Evolutionary conservation across 2,888 invertebrate genomes (phyloP).

Genomic region (Chaetogeoica ovagalla): DNA sequence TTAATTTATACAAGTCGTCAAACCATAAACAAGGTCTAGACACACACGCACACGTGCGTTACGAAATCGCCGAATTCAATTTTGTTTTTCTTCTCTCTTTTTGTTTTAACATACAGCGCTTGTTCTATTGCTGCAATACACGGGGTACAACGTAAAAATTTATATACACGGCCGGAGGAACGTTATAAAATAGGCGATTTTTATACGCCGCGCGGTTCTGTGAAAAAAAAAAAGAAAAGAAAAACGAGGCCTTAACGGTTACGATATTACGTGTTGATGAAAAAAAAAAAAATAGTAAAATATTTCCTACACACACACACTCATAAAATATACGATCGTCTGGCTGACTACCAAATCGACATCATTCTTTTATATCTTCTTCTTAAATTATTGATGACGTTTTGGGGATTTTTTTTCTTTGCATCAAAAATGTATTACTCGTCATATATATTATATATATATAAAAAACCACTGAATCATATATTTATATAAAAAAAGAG

Average conservation of each 20-base stretch:
- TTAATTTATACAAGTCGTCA: not conserved
- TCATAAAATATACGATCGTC: too few relatives aligned
- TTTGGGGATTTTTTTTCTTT: too few relatives aligned
- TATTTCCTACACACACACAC: too few relatives aligned
- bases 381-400: too few relatives aligned
- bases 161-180: not conserved
- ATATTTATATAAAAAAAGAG: too few relatives aligned
- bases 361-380: too few relatives aligned
- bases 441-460: too few relatives aligned
- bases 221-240: not conserved
- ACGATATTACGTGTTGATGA: not conserved
- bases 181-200: not conserved
- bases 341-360: too few relatives aligned
- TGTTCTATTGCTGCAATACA: too few relatives aligned
- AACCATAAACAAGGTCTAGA: conserved; percentile 4
- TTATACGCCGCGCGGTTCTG: not conserved
- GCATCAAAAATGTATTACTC: too few relatives aligned
- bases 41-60: not conserved
- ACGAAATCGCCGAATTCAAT: conserved; percentile 15
- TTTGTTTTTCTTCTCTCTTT: conserved; percentile 21
- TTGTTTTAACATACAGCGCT: not conserved
- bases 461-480: too few relatives aligned
- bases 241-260: not conserved
- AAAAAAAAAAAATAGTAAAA: too few relatives aligned
- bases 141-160: not conserved